Percentiles rank a stretch among this genome's conserved stretches.
phyloP scores from a whole-genome alignment of 2,888 invertebrate species.

The Temnothorax ravouxi region DNA sequence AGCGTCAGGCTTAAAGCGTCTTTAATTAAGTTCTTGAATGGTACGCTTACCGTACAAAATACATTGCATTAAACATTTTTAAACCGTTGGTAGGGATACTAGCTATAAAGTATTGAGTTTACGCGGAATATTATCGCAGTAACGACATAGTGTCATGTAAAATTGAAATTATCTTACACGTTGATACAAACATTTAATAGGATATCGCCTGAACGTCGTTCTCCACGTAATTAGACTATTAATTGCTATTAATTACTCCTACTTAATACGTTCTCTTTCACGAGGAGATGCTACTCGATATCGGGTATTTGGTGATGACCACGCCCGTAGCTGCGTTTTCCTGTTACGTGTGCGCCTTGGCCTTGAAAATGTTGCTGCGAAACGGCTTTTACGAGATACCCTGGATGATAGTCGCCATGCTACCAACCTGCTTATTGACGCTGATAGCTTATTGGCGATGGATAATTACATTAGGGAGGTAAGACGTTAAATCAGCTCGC shows the following conservation, averaged over 20 bases:
- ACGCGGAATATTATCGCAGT: background rate
- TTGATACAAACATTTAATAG: background rate
- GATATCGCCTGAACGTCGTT: background rate
- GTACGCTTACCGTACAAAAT: background rate
- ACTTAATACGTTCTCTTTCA: constrained; percentile 11
- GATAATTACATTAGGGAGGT: constrained; percentile 84
- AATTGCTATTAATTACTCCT: constrained; percentile 25
- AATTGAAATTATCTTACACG: constrained; percentile 29
- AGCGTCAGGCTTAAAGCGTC: background rate
- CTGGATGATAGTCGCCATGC: constrained; percentile 84
- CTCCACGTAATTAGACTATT: constrained; percentile 24
- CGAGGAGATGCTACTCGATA: constrained; percentile 82
- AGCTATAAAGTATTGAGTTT: background rate
- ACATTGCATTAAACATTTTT: background rate
- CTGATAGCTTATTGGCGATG: constrained; percentile 85
- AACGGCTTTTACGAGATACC: constrained; percentile 82
- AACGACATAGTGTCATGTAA: background rate
- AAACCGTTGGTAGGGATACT: background rate
- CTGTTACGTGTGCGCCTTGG: constrained; percentile 83
- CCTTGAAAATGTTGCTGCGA: constrained; percentile 81
- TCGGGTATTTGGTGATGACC: constrained; percentile 83
- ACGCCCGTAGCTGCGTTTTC: constrained; percentile 84
- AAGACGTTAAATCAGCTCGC: constrained; percentile 44
- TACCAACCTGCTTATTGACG: constrained; percentile 84
- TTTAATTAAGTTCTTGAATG: background rate